These are phyloP conservation scores for Tupaia chinensis DNA, from an alignment of 2,113 vertebrate genomes.

Conservation along the genomic window DNA sequence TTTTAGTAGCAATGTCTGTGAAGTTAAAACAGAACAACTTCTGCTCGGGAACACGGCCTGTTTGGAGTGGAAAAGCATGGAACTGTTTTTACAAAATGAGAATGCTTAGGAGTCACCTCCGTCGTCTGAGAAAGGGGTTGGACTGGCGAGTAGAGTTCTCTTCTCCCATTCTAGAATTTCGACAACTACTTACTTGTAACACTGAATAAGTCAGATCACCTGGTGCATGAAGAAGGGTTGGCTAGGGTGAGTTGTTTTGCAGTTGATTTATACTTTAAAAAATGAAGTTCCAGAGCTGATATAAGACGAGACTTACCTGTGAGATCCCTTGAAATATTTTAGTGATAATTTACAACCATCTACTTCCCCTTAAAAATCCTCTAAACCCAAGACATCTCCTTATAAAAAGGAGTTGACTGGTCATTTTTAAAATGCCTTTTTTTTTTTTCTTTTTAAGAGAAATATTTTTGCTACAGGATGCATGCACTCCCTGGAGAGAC, in stretches of 20 bases:
- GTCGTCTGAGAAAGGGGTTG: neutral
- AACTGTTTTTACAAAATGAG: neutral
- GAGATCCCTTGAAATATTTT: neutral
- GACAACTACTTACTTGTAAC: neutral
- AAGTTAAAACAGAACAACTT: neutral
- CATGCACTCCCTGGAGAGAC: too few species aligned
- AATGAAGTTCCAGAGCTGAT: neutral
- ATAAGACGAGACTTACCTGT: neutral
- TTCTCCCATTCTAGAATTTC: too few species aligned
- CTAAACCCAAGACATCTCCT: neutral
- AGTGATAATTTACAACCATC: neutral
- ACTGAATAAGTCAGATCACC: neutral
- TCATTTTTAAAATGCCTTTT: neutral
- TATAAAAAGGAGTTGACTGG: neutral
- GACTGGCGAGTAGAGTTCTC: neutral
- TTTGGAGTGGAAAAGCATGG: neutral
- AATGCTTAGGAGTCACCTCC: neutral
- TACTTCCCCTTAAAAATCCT: neutral
- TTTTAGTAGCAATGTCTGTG: neutral
- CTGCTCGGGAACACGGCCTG: neutral
- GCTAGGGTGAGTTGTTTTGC: neutral
- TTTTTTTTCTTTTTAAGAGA: too few species aligned
- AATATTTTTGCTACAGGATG: too few species aligned
- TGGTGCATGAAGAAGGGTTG: too few species aligned
- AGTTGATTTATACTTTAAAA: neutral